Conservation (phyloP, 2,888 invertebrate genomes). For the Chironomus riparius region DNA sequence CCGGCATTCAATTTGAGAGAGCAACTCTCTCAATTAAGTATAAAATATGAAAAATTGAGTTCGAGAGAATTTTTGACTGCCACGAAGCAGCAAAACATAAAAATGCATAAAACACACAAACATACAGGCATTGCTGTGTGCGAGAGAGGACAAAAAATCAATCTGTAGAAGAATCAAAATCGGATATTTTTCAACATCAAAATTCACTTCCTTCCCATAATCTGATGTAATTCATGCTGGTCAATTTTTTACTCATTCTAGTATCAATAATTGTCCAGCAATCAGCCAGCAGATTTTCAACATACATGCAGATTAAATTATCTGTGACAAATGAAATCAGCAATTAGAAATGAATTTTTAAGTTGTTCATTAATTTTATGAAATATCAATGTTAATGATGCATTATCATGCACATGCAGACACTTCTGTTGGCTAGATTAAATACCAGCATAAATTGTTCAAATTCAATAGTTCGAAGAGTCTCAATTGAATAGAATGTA, state of each 20-base stretch:
- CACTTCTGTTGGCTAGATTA: neutral
- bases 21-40: too few relatives aligned
- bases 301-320: neutral
- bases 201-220: too few relatives aligned
- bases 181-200: too few relatives aligned
- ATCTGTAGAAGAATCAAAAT: too few relatives aligned
- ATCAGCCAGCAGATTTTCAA: neutral
- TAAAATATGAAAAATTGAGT: neutral
- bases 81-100: neutral
- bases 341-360: too few relatives aligned
- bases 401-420: neutral
- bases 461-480: neutral
- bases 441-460: neutral
- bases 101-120: neutral
- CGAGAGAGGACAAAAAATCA: too few relatives aligned
- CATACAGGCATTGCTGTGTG: too few relatives aligned
- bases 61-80: neutral
- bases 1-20: neutral
- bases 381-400: neutral
- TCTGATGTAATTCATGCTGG: neutral
- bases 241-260: neutral
- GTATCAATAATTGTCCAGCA: neutral
- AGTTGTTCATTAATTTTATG: neutral
- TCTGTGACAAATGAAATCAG: too few relatives aligned
- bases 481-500: neutral